phyloP scores from a whole-genome alignment of 1,140 invertebrate species.

The Drosophila arizonae region DNA sequence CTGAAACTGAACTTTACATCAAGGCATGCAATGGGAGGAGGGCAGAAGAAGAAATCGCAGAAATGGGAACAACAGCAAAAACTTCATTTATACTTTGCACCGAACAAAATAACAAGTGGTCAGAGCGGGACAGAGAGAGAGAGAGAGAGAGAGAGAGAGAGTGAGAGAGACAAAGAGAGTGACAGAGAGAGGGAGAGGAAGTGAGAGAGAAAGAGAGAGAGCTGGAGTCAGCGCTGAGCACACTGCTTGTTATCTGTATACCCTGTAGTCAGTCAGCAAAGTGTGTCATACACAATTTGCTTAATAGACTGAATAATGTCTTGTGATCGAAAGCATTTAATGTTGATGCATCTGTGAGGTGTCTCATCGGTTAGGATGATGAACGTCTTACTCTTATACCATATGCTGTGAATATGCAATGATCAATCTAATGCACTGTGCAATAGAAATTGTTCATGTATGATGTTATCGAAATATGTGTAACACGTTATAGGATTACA shows the following conservation, averaged over 20 bases:
- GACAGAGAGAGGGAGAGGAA: background rate
- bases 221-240: background rate
- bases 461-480: background rate
- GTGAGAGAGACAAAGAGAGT: background rate
- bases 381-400: too few species aligned
- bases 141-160: background rate
- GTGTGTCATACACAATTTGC: background rate
- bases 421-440: background rate
- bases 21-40: slow-evolving; percentile 36
- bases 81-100: slow-evolving; percentile 71
- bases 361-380: background rate
- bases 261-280: background rate
- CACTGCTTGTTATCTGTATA: slow-evolving; percentile 2
- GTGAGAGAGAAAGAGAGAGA: background rate
- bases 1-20: slow-evolving; percentile 47
- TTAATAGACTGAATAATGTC: background rate
- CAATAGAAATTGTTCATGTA: background rate
- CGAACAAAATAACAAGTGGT: slow-evolving; percentile 61
- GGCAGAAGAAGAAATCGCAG: slow-evolving; percentile 4
- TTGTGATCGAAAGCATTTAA: background rate
- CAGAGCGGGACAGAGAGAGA: slow-evolving; percentile 8
- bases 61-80: slow-evolving; percentile 52
- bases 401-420: too few species aligned
- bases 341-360: background rate
- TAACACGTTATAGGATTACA: background rate